These are phyloP conservation scores for Myocastor coypus DNA, from an alignment of 2,113 vertebrate species.

Conservation along the genomic window DNA sequence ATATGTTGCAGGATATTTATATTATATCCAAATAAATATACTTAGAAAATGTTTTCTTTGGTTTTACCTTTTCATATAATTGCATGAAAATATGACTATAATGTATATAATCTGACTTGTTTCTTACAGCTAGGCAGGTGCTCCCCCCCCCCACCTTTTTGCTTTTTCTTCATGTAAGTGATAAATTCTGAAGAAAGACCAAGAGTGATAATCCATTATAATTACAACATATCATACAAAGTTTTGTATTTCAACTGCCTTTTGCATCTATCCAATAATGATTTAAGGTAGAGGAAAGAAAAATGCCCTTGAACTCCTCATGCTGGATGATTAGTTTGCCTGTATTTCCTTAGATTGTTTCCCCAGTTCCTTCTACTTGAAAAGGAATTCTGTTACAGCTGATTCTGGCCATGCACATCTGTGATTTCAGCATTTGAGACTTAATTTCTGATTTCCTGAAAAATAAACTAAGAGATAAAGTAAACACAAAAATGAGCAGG, in stretches of 20 bases:
- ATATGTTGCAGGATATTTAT: background rate
- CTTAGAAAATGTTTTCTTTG: background rate
- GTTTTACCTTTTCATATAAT: background rate
- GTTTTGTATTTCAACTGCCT: background rate
- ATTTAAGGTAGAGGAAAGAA: background rate
- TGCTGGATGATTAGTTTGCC: background rate
- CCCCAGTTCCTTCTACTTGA: background rate
- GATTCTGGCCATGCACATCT: background rate
- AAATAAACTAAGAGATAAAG: background rate
- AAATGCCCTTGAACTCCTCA: background rate
- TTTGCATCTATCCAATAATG: background rate
- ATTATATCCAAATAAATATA: background rate
- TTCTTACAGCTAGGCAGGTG: background rate
- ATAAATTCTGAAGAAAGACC: background rate
- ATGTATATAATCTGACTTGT: background rate
- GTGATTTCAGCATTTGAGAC: background rate
- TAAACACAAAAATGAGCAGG: background rate
- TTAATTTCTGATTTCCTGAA: background rate
- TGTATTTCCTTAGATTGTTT: background rate
- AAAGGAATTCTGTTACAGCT: background rate
- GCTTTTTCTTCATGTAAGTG: background rate
- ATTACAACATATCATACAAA: background rate
- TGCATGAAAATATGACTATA: background rate
- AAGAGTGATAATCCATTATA: background rate
- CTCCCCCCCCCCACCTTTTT: background rate